Conservation (phyloP, 92 coral and sea anemone species). For the Epizoanthus ramosus region DNA sequence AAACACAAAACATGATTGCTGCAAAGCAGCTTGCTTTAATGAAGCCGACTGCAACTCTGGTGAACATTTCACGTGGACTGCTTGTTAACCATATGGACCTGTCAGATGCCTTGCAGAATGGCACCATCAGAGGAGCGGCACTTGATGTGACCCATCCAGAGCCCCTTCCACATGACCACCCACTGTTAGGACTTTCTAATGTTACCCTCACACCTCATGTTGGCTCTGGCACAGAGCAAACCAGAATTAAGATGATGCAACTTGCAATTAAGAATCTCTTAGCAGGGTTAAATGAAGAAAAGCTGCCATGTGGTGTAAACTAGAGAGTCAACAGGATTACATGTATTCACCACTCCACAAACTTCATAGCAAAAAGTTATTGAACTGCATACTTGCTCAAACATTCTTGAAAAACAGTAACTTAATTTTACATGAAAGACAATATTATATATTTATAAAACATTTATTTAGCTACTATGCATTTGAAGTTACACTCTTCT, state of each 20-base stretch:
- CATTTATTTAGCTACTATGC: no score
- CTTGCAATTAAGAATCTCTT: slow-evolving; percentile 57
- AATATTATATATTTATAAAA: no score
- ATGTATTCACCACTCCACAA: no score
- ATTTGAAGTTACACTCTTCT: no score
- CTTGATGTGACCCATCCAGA: slow-evolving; percentile 76
- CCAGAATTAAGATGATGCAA: slow-evolving; percentile 65
- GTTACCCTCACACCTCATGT: slow-evolving; percentile 74
- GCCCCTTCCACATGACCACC: slow-evolving; percentile 84
- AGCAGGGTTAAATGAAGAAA: slow-evolving; percentile 65
- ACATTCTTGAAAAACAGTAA: no score
- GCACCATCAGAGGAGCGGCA: slow-evolving; percentile 77
- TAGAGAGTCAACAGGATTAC: neutral
- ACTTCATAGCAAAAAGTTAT: no score
- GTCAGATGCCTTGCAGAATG: slow-evolving; percentile 68
- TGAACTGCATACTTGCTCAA: no score
- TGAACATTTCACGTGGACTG: slow-evolving; percentile 80
- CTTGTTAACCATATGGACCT: slow-evolving; percentile 77
- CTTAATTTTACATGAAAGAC: no score
- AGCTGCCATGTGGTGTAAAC: slow-evolving; percentile 53
- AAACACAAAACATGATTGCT: slow-evolving; percentile 72
- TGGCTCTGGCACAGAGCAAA: slow-evolving; percentile 62
- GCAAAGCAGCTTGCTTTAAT: slow-evolving; percentile 63
- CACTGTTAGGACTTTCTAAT: slow-evolving; percentile 63
- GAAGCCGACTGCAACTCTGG: slow-evolving; percentile 78